These are phyloP conservation scores for Sebastiscus tertius DNA, from an alignment of 2,797 vertebrate genomes.

Conservation along the genomic window DNA sequence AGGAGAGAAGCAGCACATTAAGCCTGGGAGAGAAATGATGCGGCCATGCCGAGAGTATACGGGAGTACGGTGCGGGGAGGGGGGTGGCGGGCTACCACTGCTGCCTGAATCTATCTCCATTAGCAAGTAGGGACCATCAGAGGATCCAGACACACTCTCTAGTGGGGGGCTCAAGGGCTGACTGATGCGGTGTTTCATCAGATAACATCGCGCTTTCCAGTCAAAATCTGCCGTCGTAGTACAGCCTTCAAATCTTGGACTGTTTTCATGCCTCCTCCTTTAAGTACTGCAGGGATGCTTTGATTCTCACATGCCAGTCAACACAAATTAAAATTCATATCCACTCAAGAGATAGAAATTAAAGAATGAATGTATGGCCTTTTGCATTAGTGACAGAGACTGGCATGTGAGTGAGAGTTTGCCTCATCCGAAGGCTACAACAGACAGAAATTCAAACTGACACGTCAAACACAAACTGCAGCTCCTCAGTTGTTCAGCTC, in stretches of 20 bases:
- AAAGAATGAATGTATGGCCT: not conserved
- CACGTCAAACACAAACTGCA: conserved; percentile 6
- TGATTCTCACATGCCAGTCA: not conserved
- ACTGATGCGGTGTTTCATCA: conserved; percentile 58
- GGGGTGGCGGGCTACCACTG: conserved; percentile 5
- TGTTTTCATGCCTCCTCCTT: not conserved
- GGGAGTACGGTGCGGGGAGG: conserved; percentile 8
- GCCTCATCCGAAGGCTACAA: not conserved
- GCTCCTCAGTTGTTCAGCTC: not conserved
- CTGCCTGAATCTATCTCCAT: conserved; percentile 78
- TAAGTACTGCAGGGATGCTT: not conserved
- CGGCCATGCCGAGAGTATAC: conserved; percentile 33
- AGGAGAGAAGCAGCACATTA: conserved; percentile 70
- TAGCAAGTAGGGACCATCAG: conserved; percentile 68
- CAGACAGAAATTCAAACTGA: not conserved
- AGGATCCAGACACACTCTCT: conserved; percentile 56
- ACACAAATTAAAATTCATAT: not conserved
- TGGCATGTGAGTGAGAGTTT: not conserved
- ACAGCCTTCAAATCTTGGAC: conserved; percentile 2
- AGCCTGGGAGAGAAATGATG: conserved; percentile 72
- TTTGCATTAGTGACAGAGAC: not conserved
- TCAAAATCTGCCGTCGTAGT: conserved; percentile 15
- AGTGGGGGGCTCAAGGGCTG: conserved; percentile 43
- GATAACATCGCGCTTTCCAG: conserved; percentile 41
- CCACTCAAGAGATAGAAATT: not conserved